A percentile compares a stretch with the other conserved stretches of the same genome.
phyloP scores from a whole-genome alignment of 2,113 vertebrate species.

The Dromaius novaehollandiae region DNA sequence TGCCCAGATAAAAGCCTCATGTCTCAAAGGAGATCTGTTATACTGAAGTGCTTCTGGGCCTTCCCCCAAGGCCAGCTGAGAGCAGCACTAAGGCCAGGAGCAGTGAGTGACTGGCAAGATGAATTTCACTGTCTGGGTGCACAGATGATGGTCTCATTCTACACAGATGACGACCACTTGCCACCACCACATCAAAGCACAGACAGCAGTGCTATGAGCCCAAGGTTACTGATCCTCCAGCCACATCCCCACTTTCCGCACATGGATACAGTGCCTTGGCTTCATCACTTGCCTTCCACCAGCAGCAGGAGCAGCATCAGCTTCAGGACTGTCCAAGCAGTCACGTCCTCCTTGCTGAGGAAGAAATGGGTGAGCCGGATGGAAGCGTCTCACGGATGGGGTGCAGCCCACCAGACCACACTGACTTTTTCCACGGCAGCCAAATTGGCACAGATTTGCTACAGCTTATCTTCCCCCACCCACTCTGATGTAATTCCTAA shows the following conservation, averaged over 20 bases:
- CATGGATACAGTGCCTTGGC: background rate
- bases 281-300: background rate
- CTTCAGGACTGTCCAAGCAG: background rate
- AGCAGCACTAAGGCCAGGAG: fast-evolving
- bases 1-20: fast-evolving
- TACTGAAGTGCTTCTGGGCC: background rate
- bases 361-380: background rate
- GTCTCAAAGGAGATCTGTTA: too few relatives aligned
- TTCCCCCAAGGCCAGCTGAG: background rate
- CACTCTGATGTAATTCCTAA: background rate
- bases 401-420: background rate
- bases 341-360: background rate
- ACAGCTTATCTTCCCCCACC: fast-evolving
- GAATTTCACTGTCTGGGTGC: too few relatives aligned
- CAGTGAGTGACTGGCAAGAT: fast-evolving
- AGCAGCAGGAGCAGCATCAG: too few relatives aligned
- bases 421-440: background rate
- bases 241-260: background rate
- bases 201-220: background rate
- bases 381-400: background rate
- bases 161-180: fast-evolving
- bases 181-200: fast-evolving
- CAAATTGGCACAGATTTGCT: background rate
- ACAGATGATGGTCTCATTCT: fast-evolving
- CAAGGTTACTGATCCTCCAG: too few relatives aligned